Evolutionary conservation across 2,113 vertebrate species (phyloP).

Genomic region (Syngnathoides biaculeatus): DNA sequence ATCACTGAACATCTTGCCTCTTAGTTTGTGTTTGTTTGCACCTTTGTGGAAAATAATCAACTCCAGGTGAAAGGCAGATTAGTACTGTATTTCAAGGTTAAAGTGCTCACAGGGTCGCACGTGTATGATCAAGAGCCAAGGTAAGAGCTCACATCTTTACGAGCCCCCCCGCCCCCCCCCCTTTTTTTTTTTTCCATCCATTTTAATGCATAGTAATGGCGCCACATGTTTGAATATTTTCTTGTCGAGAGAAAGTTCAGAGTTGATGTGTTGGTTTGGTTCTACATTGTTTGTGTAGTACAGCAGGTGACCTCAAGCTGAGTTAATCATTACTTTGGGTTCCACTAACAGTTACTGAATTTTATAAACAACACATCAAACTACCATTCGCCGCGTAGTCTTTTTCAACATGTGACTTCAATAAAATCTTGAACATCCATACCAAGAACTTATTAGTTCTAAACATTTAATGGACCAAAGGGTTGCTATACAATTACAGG

Average conservation of each 20-base stretch:
- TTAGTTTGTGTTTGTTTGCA: slow-evolving; percentile 19
- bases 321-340: slow-evolving; percentile 44
- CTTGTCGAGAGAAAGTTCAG: neutral
- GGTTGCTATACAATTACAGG: too few species aligned
- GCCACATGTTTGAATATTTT: neutral
- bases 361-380: slow-evolving; percentile 29
- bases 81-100: slow-evolving; percentile 8
- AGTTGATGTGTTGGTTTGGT: neutral
- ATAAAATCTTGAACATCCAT: neutral
- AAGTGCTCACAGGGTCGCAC: neutral
- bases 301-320: neutral
- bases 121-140: neutral
- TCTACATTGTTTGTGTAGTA: slow-evolving; percentile 1
- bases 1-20: neutral
- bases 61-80: slow-evolving; percentile 11
- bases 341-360: neutral
- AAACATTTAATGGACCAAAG: too few species aligned
- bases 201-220: neutral
- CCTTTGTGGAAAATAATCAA: slow-evolving; percentile 4
- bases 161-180: too few species aligned
- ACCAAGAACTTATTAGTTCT: too few species aligned
- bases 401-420: neutral
- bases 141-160: neutral
- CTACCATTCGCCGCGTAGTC: neutral
- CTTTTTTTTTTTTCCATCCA: neutral